Evolutionary conservation across 2,113 vertebrate species (phyloP).

Genomic region (Corythornis cristatus): DNA sequence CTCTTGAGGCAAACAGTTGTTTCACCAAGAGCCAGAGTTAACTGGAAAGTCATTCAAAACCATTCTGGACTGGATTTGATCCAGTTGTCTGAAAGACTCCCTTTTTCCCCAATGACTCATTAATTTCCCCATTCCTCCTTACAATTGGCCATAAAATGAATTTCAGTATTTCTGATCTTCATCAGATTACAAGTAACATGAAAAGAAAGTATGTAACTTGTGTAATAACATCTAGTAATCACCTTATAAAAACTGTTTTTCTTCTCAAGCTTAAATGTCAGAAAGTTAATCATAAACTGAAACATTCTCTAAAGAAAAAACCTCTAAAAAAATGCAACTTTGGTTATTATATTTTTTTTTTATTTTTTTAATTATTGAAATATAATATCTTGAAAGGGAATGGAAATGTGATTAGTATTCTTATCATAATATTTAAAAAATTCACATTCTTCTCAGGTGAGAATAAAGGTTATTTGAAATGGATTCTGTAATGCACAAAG

Average conservation of each 20-base stretch:
- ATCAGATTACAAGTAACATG: not conserved
- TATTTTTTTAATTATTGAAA: not conserved
- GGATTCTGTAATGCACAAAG: not conserved
- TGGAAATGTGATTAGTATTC: not conserved
- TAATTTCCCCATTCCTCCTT: not conserved
- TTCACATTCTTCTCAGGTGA: not conserved
- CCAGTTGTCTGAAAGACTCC: not conserved
- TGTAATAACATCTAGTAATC: not conserved
- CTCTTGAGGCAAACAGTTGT: not conserved
- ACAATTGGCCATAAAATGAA: not conserved
- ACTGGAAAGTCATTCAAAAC: not conserved
- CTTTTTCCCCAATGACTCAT: not conserved
- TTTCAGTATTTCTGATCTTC: not conserved
- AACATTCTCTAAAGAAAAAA: not conserved
- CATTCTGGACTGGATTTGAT: not conserved
- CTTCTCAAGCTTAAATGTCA: not conserved
- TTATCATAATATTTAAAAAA: not conserved
- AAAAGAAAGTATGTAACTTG: not conserved
- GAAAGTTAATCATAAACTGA: not conserved
- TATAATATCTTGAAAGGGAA: not conserved
- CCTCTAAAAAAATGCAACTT: not conserved
- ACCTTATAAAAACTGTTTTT: not conserved
- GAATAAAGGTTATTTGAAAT: not conserved
- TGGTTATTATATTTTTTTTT: not conserved
- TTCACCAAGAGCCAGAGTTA: not conserved